Evolutionary conservation across 2,797 vertebrate species (phyloP), one percentile per base, ranked within the genome.

Genomic region (Vireo griseus): DNA sequence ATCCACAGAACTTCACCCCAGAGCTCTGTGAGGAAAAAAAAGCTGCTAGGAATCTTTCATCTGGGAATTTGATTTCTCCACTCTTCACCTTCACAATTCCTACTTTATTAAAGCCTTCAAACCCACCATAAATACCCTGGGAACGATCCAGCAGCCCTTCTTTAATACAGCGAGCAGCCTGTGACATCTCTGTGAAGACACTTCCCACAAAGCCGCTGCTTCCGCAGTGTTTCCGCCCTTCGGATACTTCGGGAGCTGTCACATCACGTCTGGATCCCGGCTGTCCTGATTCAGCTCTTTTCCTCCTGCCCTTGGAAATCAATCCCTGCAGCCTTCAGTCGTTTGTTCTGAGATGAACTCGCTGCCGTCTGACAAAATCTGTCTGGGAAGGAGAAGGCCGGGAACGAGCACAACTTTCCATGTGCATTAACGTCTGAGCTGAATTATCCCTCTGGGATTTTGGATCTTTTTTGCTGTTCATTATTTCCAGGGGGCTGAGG

Each of bases 251-350:
- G 67, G 76, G 88, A 93, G 89, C 94, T 93, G 95, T 96, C 94
- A 84, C 87, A 92, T 91, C 82, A 12, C 1, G 25, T 92, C 89
- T 94, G 88, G 74, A 90, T 91, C 93, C 77, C 12, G 7, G 45
- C 85, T 88, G n/a, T 84, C 84, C 91, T 91, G 93, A 91, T 86
- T 95, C 96, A 96, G 94, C 96, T 94, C 89, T 96, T 96, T 96
- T 75, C 82, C 37, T 81, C 76, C 69, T 89, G 96, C 96, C 95
- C 94, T 95, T 96, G 96, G 92, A 95, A 96, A 96, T 96, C 96
- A 96, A 94, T 97, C 96, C 94, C 66, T 50, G 72, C 81, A 93
- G 90, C 93, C 86, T 91, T 95, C 94, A 93, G 92, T 94, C 94
- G 88, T 94, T 75, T 95, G 89, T 76, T 97, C 95, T 66, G 88